phyloP scores from a whole-genome alignment of 2,797 vertebrate species.

The Sciurus carolinensis region DNA sequence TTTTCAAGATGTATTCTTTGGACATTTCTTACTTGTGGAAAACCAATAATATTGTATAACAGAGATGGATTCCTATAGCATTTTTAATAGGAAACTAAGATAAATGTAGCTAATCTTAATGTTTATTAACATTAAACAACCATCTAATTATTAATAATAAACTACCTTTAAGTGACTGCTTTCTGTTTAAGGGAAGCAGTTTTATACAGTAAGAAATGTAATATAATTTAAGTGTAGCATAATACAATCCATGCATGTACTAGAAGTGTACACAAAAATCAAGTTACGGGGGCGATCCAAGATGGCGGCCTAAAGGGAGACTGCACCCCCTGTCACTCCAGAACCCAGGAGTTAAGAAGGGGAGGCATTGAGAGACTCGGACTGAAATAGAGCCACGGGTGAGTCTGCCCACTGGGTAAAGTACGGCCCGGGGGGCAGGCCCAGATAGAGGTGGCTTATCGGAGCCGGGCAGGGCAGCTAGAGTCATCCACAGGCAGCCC shows the following conservation, averaged over 20 bases:
- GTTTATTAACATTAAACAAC: slow-evolving; percentile 25
- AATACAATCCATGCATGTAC: not conserved
- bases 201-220: slow-evolving; percentile 33
- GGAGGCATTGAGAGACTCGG: too few relatives aligned
- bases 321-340: too few relatives aligned
- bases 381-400: too few relatives aligned
- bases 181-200: not conserved
- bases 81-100: not conserved
- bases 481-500: too few relatives aligned
- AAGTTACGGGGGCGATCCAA: too few relatives aligned
- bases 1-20: slow-evolving; percentile 47
- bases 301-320: too few relatives aligned
- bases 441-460: too few relatives aligned
- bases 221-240: not conserved
- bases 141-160: slow-evolving; percentile 1
- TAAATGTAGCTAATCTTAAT: slow-evolving; percentile 23
- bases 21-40: not conserved
- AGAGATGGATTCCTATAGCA: slow-evolving; percentile 38
- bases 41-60: not conserved
- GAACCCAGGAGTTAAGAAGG: too few relatives aligned
- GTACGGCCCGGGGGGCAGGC: too few relatives aligned
- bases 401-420: too few relatives aligned
- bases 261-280: not conserved
- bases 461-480: too few relatives aligned
- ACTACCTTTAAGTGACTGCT: slow-evolving; percentile 19